These are phyloP conservation scores for Albula goreensis DNA, from an alignment of 2,113 vertebrate genomes.

Conservation along the genomic window DNA sequence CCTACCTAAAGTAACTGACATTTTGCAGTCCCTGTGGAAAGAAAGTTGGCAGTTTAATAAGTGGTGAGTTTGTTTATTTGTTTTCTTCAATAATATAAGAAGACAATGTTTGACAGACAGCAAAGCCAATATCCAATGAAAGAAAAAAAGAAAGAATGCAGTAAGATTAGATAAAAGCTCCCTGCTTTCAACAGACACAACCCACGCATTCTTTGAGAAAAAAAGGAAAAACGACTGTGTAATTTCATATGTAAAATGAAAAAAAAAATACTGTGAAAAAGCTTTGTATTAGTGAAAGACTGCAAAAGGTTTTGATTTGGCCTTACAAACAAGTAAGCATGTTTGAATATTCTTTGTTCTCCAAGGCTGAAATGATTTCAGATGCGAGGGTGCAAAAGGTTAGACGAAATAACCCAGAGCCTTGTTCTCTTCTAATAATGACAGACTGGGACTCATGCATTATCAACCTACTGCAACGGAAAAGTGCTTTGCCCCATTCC, in stretches of 20 bases:
- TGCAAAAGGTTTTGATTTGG: neutral
- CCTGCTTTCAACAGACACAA: neutral
- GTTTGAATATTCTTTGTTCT: no score
- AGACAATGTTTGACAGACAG: conserved; percentile 14
- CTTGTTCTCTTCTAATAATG: neutral
- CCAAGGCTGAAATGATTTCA: no score
- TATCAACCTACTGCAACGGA: neutral
- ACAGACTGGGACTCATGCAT: no score
- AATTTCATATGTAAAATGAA: neutral
- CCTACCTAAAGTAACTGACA: neutral
- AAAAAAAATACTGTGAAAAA: neutral
- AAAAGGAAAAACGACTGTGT: neutral
- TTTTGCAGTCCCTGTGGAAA: neutral
- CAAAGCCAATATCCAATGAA: neutral
- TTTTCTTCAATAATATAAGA: conserved; percentile 17
- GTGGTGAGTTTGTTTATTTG: conserved; percentile 8
- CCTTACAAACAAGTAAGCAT: neutral
- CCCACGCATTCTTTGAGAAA: neutral
- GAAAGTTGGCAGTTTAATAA: conserved; percentile 24
- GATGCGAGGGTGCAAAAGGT: neutral
- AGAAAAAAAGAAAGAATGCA: neutral
- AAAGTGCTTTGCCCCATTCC: no score
- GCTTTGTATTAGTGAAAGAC: neutral
- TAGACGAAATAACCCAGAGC: neutral
- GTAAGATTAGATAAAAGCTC: conserved; percentile 9